Conservation (phyloP, 2,797 vertebrate species). For the Anas capensis region DNA sequence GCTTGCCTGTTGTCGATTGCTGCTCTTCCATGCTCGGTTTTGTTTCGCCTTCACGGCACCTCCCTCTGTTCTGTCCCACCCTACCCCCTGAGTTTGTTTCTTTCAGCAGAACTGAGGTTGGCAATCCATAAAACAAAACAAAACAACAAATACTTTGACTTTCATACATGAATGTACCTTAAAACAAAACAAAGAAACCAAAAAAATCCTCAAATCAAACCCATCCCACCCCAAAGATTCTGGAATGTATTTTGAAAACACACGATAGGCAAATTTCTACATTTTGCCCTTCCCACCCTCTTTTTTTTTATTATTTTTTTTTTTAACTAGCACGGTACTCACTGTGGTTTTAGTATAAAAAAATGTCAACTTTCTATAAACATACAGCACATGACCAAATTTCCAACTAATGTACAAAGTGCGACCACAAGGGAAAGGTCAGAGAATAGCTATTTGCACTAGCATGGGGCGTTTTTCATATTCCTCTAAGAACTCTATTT, state of each 20-base stretch:
- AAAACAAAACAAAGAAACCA: slow-evolving; percentile 49
- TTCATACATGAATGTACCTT: slow-evolving; percentile 38
- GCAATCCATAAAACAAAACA: slow-evolving; percentile 18
- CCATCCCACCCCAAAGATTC: slow-evolving; percentile 39
- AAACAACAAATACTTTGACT: slow-evolving; percentile 15
- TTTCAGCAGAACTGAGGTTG: slow-evolving; percentile 62
- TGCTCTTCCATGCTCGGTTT: neutral
- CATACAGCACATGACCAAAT: slow-evolving; percentile 88
- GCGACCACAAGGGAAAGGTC: slow-evolving; percentile 74
- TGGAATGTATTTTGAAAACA: slow-evolving; percentile 77
- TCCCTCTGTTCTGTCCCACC: neutral
- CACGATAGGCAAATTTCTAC: slow-evolving; percentile 81
- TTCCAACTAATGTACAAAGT: slow-evolving; percentile 85
- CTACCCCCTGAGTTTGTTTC: slow-evolving; percentile 26
- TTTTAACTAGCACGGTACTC: slow-evolving; percentile 82
- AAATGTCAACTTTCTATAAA: slow-evolving; percentile 88
- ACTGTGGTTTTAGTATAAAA: slow-evolving; percentile 67
- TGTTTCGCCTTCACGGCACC: neutral
- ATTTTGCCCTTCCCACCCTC: slow-evolving; percentile 71
- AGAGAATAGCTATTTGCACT: slow-evolving; percentile 80
- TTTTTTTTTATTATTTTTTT: neutral
- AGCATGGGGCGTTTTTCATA: slow-evolving; percentile 34
- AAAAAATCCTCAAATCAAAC: neutral
- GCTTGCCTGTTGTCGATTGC: neutral
- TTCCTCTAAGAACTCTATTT: slow-evolving; percentile 77